Base-by-base conservation (phyloP, 2,797 vertebrate genomes). In the Agapornis canus region DNA sequence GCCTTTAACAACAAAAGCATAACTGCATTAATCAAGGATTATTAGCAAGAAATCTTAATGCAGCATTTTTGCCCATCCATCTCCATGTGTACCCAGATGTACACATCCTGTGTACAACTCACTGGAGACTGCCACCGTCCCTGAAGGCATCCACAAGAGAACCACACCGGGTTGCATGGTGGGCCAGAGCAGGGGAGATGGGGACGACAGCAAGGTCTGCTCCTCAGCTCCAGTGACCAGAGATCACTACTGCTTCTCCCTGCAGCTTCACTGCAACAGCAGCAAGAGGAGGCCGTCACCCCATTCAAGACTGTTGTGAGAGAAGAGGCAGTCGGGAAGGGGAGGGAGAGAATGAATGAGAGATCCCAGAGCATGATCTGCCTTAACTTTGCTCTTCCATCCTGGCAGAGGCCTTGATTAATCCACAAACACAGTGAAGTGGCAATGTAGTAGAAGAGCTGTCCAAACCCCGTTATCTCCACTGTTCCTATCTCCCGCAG, bases 301-400 rank as follows among this genome's bases (percentile, higher is more conserved):
- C 52, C 3, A 0, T 42, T 70, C 52, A 59, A 48, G 78, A 25
- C 39, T 23, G 21, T 31, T 29, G 7, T 9, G 26, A 0, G 0
- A 75, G 54, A 49, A 56, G 21, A 66, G n/a, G 51, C 45, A 78
- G 40, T 32, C 2, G 2, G 59, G 54, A 81, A 63, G 16, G 13
- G 59, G 45, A 57, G 54, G 13, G 23, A 72, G 61, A 56, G 26
- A 79, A 43, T 0, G 3, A 82, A 68, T 6, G 19, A 35, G 61
- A 89, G 89, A 84, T 48, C 35, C 6, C 43, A 84, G 26, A 87
- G 59, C n/a, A 21, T 23, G 35, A 78, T 32, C 48, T 68, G 11
- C 68, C 73, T 64, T 70, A 70, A 35, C 64, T 73, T 86, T 54
- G 43, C 61, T 92, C 45, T 75, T 64, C 61, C 52, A 26, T 18